A percentile compares a stretch with the other conserved stretches of the same genome.
These are phyloP conservation scores for Volucella bombylans DNA, from an alignment of 2,888 invertebrate genomes.

Conservation along the genomic window DNA sequence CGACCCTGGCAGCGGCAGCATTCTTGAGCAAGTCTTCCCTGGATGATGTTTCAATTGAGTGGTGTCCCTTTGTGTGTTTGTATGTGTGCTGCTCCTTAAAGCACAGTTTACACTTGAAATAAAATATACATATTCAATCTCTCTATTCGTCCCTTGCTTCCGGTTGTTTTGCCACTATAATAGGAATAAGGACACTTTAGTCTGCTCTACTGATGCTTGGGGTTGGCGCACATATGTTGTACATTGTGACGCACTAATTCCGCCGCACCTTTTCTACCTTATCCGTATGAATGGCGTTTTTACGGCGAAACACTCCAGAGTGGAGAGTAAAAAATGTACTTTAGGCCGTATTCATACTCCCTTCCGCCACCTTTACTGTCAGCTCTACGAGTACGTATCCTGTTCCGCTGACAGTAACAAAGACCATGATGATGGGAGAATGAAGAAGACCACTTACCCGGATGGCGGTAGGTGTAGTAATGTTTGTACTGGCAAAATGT, in stretches of 20 bases:
- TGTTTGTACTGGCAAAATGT: constrained; percentile 60
- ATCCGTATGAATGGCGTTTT: constrained; percentile 50
- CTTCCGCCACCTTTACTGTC: neutral
- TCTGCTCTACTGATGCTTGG: neutral
- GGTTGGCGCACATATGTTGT: neutral
- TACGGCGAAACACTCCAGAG: neutral
- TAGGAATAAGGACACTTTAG: constrained; percentile 44
- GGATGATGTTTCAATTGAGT: constrained; percentile 61
- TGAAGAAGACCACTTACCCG: constrained; percentile 16
- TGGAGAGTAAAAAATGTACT: constrained; percentile 4
- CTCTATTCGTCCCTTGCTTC: neutral
- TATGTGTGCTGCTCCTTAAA: neutral
- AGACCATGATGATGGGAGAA: neutral
- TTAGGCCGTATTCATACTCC: neutral
- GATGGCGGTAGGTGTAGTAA: constrained; percentile 16
- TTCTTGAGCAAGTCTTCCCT: constrained; percentile 5
- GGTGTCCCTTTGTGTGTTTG: constrained; percentile 22
- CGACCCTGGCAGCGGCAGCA: constrained; percentile 2
- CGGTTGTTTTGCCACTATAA: constrained; percentile 2
- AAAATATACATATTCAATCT: constrained; percentile 11
- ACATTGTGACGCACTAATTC: constrained; percentile 27
- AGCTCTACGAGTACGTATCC: constrained; percentile 24
- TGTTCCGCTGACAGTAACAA: neutral
- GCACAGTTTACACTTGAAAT: constrained; percentile 23
- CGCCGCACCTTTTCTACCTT: constrained; percentile 31